Percentiles rank a stretch among this genome's conserved stretches.
phyloP scores from a whole-genome alignment of 2,113 vertebrate genomes.

The Silurus glanis region DNA sequence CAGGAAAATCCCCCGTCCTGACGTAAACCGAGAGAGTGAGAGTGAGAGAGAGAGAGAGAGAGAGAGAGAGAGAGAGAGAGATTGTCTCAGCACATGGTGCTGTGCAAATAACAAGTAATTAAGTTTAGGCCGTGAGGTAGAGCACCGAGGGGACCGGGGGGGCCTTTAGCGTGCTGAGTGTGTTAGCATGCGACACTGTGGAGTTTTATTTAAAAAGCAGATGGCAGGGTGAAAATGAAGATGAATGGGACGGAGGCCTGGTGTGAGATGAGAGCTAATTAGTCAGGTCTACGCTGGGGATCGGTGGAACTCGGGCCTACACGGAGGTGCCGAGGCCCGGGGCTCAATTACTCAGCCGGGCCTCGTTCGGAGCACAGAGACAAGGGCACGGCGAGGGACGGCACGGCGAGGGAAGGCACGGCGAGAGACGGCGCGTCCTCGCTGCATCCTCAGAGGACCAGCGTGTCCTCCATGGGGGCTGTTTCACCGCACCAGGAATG shows the following conservation, averaged over 20 bases:
- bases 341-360: slow-evolving; percentile 75
- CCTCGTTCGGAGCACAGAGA: slow-evolving; percentile 64
- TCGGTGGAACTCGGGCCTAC: slow-evolving; percentile 70
- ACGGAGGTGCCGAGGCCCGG: slow-evolving; percentile 68
- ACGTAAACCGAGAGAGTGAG: no score
- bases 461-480: slow-evolving; percentile 39
- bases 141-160: slow-evolving; percentile 66
- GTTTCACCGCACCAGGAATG: slow-evolving; percentile 65
- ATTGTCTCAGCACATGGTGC: slow-evolving; percentile 2
- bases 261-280: slow-evolving; percentile 80
- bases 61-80: not conserved
- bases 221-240: slow-evolving; percentile 74
- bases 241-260: slow-evolving; percentile 77
- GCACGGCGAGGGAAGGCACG: no score
- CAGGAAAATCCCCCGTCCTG: no score
- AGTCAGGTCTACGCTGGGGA: slow-evolving; percentile 76
- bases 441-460: slow-evolving; percentile 45
- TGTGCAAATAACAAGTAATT: slow-evolving; percentile 73
- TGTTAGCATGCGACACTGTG: slow-evolving; percentile 52
- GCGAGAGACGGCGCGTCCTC: slow-evolving; percentile 42
- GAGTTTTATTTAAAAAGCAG: slow-evolving; percentile 78
- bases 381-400: not conserved
- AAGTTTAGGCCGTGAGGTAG: slow-evolving; percentile 67
- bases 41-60: no score
- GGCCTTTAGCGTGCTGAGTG: slow-evolving; percentile 48